Base-by-base conservation (phyloP, 2,888 invertebrate species). In the Cephus pygmeus region DNA sequence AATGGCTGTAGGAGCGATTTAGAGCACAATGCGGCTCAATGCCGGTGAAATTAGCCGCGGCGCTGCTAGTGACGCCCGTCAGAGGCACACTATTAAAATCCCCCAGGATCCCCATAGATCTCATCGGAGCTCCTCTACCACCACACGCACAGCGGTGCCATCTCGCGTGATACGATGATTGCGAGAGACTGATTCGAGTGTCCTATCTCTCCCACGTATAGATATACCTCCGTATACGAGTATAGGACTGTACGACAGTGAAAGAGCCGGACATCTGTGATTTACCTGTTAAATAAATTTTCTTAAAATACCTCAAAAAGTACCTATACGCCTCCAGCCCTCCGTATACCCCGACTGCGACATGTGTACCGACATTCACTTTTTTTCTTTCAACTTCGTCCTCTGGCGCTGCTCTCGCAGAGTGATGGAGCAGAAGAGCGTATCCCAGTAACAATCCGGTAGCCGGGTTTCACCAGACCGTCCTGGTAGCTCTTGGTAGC, bases 1-100 rank as follows among this genome's bases (percentile, higher is more conserved):
- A 80, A 69, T 80, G 84, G 85, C 82, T 85, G 82, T 85, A 86
- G 85, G 87, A 83, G 83, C 87, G 89, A 89, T 90, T 90, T 90
- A 84, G 88, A 89, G 87, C 85, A 90, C 90, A 90, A 90, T 90
- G 87, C 90, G 85, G 82, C 84, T 90, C 89, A 89, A 90, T 90
- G 88, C 87, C 87, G 89, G 84, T 89, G 86, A 90, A 90, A 90
- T 90, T 90, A 90, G 90, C 90, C 89, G 87, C 89, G 89, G 86
- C 85, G 85, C 88, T 90, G 90, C 81, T 83, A 84, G 85, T 90
- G 90, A 90, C 90, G 90, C 89, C 84, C 87, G 89, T 90, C 88
- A 89, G 77, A 80, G 86, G 83, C 85, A 84, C 84, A 82, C 86
- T 73, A 78, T 78, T 73, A 76, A 76, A 69, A 56, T 56, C 40